A percentile compares a stretch with the other conserved stretches of the same genome.
Evolutionary conservation across 2,888 invertebrate genomes (phyloP).

Genomic region (Spilosoma lubricipeda): DNA sequence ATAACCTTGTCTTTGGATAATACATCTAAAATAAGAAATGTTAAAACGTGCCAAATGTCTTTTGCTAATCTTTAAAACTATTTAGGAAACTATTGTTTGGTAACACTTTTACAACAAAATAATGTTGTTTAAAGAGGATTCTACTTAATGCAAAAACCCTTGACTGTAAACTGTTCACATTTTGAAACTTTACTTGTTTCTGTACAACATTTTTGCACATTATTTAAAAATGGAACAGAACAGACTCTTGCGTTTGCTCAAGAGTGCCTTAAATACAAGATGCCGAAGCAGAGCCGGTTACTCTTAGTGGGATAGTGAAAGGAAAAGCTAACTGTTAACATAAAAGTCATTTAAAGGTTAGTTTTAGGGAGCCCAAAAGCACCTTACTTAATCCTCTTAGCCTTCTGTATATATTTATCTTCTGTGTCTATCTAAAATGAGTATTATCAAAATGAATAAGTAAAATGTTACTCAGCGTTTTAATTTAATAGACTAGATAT

Average conservation of each 20-base stretch:
- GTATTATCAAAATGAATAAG: too few species aligned
- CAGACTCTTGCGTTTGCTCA: background rate
- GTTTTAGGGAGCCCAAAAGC: too few species aligned
- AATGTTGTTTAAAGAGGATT: too few species aligned
- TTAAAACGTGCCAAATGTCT: background rate
- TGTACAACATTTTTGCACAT: too few species aligned
- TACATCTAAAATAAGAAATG: background rate
- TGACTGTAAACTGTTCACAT: background rate
- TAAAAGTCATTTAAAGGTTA: background rate
- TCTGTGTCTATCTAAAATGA: too few species aligned
- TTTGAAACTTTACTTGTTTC: background rate
- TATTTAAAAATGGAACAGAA: background rate
- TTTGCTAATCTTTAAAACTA: background rate
- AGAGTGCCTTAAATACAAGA: background rate
- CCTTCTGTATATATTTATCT: too few species aligned
- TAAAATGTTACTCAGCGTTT: too few species aligned
- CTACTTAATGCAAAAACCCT: too few species aligned
- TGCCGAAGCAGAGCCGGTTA: background rate
- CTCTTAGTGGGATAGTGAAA: background rate
- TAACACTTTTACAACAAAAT: background rate
- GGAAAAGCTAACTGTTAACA: background rate
- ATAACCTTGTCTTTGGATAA: conserved; percentile 22
- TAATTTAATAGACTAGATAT: too few species aligned
- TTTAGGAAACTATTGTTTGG: background rate
- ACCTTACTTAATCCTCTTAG: too few species aligned